Base-by-base conservation (phyloP, 2,888 invertebrate genomes). In the Lacanobia wlatinum region DNA sequence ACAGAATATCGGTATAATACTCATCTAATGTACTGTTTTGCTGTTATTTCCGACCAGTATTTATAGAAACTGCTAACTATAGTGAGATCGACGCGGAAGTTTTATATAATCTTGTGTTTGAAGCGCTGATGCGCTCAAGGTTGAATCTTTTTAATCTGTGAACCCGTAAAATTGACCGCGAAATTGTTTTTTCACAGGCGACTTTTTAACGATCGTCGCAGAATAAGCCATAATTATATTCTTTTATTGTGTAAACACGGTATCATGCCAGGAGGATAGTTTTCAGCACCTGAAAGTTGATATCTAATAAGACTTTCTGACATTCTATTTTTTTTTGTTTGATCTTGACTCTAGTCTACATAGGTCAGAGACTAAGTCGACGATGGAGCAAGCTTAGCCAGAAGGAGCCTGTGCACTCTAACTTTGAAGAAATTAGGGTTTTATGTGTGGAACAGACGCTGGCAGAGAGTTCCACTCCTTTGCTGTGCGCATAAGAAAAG, bases 111-210 rank as follows among this genome's bases (percentile, higher is more conserved):
- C 28, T 56, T 34, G 21, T 64, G 65, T 83, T 56, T 18, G 23
- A 68, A 63, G 55, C 74, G 18, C 18, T 65, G 68, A 72, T 66
- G 61, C 59, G 40, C 52, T 64, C 69, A 80, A 80, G 80, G 80
- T 55, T 64, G 10, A n/a, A 38, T 65, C 60, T 60, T 75, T 67
- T 79, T 80, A 79, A 64, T 67, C 50, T 83, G 38, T 66, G 69
- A 74, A 70, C 75, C 56, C 59, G 70, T 83, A 69, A 80, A 80
- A 74, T 58, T 62, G 28, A 67, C 66, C 75, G 58, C 83, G 48
- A 70, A 74, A 83, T 80, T 1, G 80, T 38, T 73, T 72, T 63
- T 34, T 21, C 46, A 56, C 59, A 12, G 60, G 62, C 66, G 52
- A 68, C 52, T 55, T 83, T 80, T 83, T 80, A 46, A 80, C 56